Base-by-base conservation (phyloP, 2,888 invertebrate genomes). In the Mechanitis messenoides region DNA sequence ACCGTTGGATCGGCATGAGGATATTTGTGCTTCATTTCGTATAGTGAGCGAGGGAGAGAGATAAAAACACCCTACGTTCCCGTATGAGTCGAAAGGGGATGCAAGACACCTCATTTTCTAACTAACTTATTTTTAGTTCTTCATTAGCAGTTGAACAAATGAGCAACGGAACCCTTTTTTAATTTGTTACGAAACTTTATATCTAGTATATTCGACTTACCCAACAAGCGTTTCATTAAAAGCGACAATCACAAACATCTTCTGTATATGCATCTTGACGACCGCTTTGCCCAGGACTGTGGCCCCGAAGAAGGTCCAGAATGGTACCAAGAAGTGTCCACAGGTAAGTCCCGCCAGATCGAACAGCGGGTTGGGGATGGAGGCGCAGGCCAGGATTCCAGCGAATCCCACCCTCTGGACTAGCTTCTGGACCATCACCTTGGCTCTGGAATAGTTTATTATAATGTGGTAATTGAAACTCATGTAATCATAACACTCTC, bases 241-340 rank as follows among this genome's bases (percentile, higher is more conserved):
- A 3, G 98, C 97, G 67, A 98, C 93, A 56, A 98, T 98, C n/a
- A 98, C 98, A 78, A 98, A 98, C 81, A 98, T 91, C 89, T 97
- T 97, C 91, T 99, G 98, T 82, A 99, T 96, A 81, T 98, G 98
- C 97, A 98, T 98, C 91, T 99, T 99, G 70, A 99, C 94, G 60
- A 98, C 92, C 42, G 98, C 98, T 85, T 99, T 99, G 56, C 99
- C 99, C 62, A 99, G 94, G 1, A 99, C 92, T 0, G 99, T 99
- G 63, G 99, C 99, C 46, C 99, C 99, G 86, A 99, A 99, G 91
- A 99, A 99, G 3, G 99, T 99, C 98, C 98, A 98, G 89, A 99
- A 99, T 12, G 99, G 99, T 72, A 99, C 98, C 64, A 98, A 91
- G 84, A 99, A 99, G 84, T 99, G 99, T 0, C 99, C 99, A 82